Percentiles rank a stretch among this genome's conserved stretches.
Evolutionary conservation across 2,888 invertebrate genomes (phyloP).

Genomic region (Ophion slaviceki): DNA sequence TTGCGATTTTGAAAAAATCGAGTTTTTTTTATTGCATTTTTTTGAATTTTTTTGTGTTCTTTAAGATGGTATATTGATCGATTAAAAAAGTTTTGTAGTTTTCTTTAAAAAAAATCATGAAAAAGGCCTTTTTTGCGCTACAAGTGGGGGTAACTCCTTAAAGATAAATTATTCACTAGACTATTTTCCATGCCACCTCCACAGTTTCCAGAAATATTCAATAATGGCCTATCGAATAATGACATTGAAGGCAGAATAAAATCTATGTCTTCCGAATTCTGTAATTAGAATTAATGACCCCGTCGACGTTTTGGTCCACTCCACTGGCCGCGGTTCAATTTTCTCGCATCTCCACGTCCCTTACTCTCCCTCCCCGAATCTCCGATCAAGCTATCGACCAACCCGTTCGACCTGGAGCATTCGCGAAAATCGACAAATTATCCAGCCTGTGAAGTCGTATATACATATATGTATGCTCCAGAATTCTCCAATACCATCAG

Average conservation of each 20-base stretch:
- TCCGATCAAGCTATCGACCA: constrained; percentile 41
- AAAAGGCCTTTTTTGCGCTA: no score
- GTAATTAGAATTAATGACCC: constrained; percentile 59
- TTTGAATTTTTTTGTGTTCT: no score
- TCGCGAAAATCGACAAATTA: constrained; percentile 70
- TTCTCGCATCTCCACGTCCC: constrained; percentile 50
- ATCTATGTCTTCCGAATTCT: constrained; percentile 45
- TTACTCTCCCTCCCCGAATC: background rate
- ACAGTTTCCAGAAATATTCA: background rate
- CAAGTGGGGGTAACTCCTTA: no score
- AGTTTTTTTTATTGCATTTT: no score
- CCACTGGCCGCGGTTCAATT: constrained; percentile 61
- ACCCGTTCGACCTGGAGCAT: constrained; percentile 46
- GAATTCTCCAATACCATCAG: constrained; percentile 35
- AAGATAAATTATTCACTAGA: background rate
- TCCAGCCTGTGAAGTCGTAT: constrained; percentile 59
- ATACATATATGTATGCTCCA: constrained; percentile 6
- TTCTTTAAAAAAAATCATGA: no score
- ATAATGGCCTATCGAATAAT: constrained; percentile 1
- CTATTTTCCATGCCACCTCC: background rate
- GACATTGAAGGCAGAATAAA: constrained; percentile 6
- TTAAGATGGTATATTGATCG: no score
- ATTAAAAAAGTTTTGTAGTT: no score
- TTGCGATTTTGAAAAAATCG: no score
- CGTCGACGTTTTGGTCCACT: constrained; percentile 44